These are phyloP conservation scores for Hyles euphorbiae DNA, from an alignment of 1,140 invertebrate genomes.

Conservation along the genomic window DNA sequence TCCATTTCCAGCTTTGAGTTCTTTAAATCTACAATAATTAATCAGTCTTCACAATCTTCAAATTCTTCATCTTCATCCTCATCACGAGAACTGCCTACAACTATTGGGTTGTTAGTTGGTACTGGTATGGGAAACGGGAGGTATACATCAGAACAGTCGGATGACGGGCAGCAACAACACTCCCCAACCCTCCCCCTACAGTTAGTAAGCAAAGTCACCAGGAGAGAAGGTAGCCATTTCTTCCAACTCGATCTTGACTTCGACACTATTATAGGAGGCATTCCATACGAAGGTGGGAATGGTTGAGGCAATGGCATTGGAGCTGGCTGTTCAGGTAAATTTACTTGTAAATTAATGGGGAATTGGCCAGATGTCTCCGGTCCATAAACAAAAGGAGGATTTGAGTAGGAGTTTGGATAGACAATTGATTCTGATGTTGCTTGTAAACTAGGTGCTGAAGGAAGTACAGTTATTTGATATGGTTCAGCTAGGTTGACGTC, in stretches of 20 bases:
- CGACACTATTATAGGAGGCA: slow-evolving; percentile 25
- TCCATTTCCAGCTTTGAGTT: too few species aligned
- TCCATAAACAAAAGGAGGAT: too few species aligned
- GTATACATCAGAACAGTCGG: slow-evolving; percentile 4
- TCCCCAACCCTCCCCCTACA: slow-evolving; percentile 23
- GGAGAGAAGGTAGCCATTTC: slow-evolving; percentile 36
- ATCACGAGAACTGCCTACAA: background rate
- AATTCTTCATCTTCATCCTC: too few species aligned
- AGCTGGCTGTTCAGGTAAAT: slow-evolving; percentile 24
- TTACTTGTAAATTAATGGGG: slow-evolving; percentile 39
- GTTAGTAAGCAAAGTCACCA: slow-evolving; percentile 29
- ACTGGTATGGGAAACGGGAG: slow-evolving; percentile 16
- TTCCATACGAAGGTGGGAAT: slow-evolving; percentile 11
- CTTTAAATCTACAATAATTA: too few species aligned
- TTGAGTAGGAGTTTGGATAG: too few species aligned
- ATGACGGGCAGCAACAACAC: slow-evolving; percentile 17
- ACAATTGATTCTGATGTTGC: too few species aligned
- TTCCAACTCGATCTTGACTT: slow-evolving; percentile 29
- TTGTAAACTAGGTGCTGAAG: too few species aligned
- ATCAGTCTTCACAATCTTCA: too few species aligned
- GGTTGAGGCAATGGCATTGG: slow-evolving; percentile 17
- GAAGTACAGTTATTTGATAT: too few species aligned
- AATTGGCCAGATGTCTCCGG: background rate
- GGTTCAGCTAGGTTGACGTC: too few species aligned
- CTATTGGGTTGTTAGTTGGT: slow-evolving; percentile 15